phyloP scores from a whole-genome alignment of 1,140 invertebrate genomes.

The Archegozetes longisetosus region DNA sequence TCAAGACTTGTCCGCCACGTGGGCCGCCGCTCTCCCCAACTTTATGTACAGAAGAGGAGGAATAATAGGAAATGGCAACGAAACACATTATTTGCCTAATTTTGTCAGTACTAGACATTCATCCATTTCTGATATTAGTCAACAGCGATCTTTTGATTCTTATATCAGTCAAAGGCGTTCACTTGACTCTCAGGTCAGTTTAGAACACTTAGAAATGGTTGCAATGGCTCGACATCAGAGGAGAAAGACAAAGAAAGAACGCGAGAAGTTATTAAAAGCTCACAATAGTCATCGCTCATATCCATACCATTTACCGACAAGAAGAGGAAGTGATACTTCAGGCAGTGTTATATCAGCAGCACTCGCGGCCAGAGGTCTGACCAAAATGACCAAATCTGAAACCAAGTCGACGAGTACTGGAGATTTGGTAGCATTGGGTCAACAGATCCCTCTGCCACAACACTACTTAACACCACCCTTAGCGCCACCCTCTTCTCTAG shows the following conservation, averaged over 20 bases:
- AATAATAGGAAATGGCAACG: constrained; percentile 29
- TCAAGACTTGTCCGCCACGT: constrained; percentile 45
- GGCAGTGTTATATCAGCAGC: constrained; percentile 34
- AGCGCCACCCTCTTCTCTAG: background rate
- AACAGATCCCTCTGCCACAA: too few species aligned
- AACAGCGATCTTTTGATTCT: constrained; percentile 14
- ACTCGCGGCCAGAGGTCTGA: background rate
- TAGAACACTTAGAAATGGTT: constrained; percentile 20
- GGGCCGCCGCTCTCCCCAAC: constrained; percentile 70
- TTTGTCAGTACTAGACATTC: constrained; percentile 14
- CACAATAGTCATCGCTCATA: too few species aligned
- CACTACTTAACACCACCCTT: background rate
- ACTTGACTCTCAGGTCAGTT: constrained; percentile 43
- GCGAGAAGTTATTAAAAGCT: constrained; percentile 31
- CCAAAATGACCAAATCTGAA: constrained; percentile 7
- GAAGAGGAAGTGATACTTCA: constrained; percentile 55
- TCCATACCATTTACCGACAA: constrained; percentile 14
- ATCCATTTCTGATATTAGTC: constrained; percentile 22
- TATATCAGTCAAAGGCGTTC: constrained; percentile 45
- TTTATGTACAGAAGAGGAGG: constrained; percentile 64
- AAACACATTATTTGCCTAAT: constrained; percentile 5
- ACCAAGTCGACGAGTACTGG: constrained; percentile 20
- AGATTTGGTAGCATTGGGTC: constrained; percentile 12
- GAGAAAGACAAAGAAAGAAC: constrained; percentile 56
- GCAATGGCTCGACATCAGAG: constrained; percentile 36